Conservation (phyloP, 2,797 vertebrate genomes). For the Protosalanx chinensis region DNA sequence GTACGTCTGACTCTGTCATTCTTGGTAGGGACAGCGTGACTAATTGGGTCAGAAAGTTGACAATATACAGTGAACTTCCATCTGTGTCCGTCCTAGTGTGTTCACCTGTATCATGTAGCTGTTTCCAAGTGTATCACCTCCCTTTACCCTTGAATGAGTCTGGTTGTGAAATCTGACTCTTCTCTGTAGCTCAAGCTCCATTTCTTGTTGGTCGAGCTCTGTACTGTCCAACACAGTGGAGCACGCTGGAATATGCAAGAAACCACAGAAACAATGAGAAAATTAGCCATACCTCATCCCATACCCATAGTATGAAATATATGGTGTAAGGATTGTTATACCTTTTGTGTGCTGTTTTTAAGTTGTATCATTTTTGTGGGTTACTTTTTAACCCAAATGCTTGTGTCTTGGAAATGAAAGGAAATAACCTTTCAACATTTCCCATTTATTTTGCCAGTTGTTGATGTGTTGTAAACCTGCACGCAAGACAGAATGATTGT, state of each 20-base stretch:
- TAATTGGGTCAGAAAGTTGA: neutral
- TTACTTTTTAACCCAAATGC: neutral
- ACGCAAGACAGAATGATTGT: neutral
- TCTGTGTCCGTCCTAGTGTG: neutral
- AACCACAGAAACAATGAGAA: neutral
- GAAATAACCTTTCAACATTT: neutral
- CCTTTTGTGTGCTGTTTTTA: neutral
- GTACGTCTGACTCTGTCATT: slow-evolving; percentile 37
- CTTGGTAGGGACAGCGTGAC: slow-evolving; percentile 41
- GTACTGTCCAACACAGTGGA: neutral
- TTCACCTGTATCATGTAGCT: too few species aligned
- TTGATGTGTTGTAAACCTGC: neutral
- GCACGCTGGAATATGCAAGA: neutral
- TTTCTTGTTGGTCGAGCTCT: neutral
- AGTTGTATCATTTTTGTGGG: neutral
- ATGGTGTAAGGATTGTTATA: neutral
- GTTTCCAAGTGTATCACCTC: neutral
- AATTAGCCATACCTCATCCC: neutral
- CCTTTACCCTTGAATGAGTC: slow-evolving; percentile 43
- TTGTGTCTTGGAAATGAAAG: neutral
- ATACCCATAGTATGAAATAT: neutral
- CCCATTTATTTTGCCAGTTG: neutral
- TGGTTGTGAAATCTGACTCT: slow-evolving; percentile 29
- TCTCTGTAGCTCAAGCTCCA: neutral
- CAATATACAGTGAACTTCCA: neutral